Evolutionary conservation across 2,888 invertebrate genomes (phyloP), one percentile per base, ranked within the genome.

Genomic region (Polia nebulosa): DNA sequence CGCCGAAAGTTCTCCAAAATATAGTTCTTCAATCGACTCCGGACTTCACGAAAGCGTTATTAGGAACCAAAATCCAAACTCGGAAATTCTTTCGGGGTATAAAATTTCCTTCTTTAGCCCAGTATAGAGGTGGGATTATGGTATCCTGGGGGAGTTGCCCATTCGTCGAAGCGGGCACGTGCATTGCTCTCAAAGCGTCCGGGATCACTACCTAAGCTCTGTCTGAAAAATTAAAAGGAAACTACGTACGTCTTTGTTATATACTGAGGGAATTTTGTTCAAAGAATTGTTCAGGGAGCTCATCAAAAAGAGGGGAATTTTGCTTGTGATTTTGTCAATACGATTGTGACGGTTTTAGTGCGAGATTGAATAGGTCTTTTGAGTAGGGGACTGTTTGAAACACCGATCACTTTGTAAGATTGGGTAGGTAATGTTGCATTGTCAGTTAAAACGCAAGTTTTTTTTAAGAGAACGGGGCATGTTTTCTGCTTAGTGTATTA

Each of bases 171-270:
- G 72, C 72, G 75, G 62, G 81, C 73, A 85, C 87, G 87, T 87
- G 87, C 83, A 78, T 76, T 79, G 82, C 81, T 82, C 80, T 80
- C 84, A 80, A 84, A 87, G 84, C 85, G 78, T 76, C 69, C 66
- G 65, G 85, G 87, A 86, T 88, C 87, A 85, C 72, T 70, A 65
- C 76, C 59, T 84, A 84, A 88, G 83, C 88, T 84, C 83, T 83
- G 67, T 74, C 76, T 81, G 83, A 86, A 88, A 88, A 88, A 88
- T 88, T 88, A 88, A 88, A 87, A 86, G 82, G 82, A 85, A 76
- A 76, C 72, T 73, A 67, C 64, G 76, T 76, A 68, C 69, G 44
- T 68, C 51, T 72, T 77, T 73, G 61, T 67, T 72, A 71, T 76
- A 47, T 65, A 75, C 64, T 51, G 32, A 45, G 32, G 56, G 49